phyloP scores from a whole-genome alignment of 2,888 invertebrate genomes.

The Mactromeris polynyma region DNA sequence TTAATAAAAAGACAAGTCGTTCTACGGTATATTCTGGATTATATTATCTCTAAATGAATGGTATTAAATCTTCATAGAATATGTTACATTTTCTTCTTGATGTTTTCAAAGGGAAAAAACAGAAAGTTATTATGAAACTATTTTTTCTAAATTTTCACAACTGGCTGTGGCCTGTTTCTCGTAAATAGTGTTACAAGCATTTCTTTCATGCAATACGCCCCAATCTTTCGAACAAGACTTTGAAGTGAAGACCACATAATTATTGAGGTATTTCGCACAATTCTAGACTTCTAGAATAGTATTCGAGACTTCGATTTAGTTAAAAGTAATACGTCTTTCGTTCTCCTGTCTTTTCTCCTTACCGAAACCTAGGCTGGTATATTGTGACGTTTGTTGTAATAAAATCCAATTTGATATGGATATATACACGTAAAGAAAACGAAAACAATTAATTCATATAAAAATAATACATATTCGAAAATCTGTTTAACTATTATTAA shows the following conservation, averaged over 20 bases:
- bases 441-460: no score
- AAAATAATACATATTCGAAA: no score
- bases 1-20: conserved; percentile 25
- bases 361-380: no score
- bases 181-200: background rate
- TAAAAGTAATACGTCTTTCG: no score
- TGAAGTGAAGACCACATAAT: background rate
- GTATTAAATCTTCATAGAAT: background rate
- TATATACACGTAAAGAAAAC: no score
- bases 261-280: no score
- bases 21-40: background rate
- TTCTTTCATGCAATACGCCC: background rate
- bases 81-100: background rate
- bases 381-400: no score
- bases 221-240: background rate
- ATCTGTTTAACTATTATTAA: no score
- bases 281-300: no score
- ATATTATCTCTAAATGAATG: background rate
- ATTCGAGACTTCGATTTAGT: no score
- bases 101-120: background rate
- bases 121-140: background rate
- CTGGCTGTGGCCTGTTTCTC: background rate
- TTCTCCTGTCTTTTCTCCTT: no score
- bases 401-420: no score
- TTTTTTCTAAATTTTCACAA: background rate